Evolutionary conservation across 2,797 vertebrate species (phyloP).

Genomic region (Premnoplex brunnescens): DNA sequence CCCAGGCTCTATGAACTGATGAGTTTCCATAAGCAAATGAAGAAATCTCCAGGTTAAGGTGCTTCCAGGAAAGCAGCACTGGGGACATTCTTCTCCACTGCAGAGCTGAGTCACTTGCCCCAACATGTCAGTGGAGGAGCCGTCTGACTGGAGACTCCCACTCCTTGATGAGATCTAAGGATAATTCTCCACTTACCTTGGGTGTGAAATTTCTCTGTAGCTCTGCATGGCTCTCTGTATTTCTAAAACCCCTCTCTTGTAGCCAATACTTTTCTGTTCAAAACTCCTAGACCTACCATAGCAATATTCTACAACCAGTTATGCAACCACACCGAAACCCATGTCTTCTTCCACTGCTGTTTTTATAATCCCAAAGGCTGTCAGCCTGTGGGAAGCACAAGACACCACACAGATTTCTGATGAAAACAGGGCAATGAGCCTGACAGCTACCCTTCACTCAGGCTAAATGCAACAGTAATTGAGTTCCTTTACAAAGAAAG

Average conservation of each 20-base stretch:
- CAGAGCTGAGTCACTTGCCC: neutral
- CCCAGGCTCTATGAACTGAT: neutral
- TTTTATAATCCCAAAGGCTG: neutral
- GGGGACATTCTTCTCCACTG: neutral
- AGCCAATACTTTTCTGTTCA: neutral
- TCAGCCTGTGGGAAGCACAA: neutral
- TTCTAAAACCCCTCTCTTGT: neutral
- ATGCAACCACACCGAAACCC: neutral
- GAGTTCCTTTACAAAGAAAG: neutral
- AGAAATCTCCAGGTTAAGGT: constrained; percentile 4
- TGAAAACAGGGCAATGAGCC: neutral
- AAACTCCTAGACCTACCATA: neutral
- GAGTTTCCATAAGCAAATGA: constrained; percentile 6
- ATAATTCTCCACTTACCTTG: neutral
- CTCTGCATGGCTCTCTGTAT: neutral
- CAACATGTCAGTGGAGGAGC: neutral
- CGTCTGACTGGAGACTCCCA: neutral
- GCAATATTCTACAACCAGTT: neutral
- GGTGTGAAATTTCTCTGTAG: neutral
- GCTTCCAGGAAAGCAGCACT: neutral
- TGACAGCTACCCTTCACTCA: neutral
- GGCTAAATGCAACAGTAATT: neutral
- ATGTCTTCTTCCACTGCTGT: neutral
- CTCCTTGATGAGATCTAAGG: fast-evolving
- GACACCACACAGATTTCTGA: fast-evolving